Evolutionary conservation across 2,797 vertebrate genomes (phyloP), one percentile per base, ranked within the genome.

Genomic region (Percopsis omiscomaycus): DNA sequence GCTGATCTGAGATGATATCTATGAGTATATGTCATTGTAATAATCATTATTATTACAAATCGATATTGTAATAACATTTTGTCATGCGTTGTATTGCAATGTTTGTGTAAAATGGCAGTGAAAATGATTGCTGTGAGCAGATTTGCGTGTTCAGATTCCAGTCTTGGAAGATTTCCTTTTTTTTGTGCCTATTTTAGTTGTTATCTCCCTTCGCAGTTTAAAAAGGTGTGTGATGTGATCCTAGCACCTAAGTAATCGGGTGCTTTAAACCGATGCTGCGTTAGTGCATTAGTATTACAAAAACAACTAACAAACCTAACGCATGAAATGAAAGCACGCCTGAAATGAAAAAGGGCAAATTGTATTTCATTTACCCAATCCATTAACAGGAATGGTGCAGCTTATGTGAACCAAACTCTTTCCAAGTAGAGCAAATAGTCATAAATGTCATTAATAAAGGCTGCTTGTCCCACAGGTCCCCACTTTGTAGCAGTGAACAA

Each of bases 401-500:
- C 37, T 6, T 42, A 9, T 42, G 37, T 8, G 37, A 42, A 42
- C 37, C 37, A 42, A 42, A 8, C 8, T 10, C 37, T 42, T 42
- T 42, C 37, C 37, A 42, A 42, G 37, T 42, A 9, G 6, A 9
- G 37, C 37, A 42, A 42, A 9, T 9, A 42, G 6, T 8, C 37
- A 42, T 42, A 8, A 42, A 42, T 42, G 37, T 9, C 8, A 42
- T 42, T 42, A 42, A 42, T 42, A 9, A 6, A 42, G 9, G 37
- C 2, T 42, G 37, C 22, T 74, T 51, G 55, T 49, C 27, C 1
- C 30, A n/a, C 58, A 98, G 97, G 97, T 52, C 97, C 97, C 0
- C 97, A 98, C 83, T 98, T 98, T 75, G 96, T 98, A 53, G 95
- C 97, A 0, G 95, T 98, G 54, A 98, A 98, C 91, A 98, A 96